Evolutionary conservation across 2,888 invertebrate genomes (phyloP), one percentile per base, ranked within the genome.

Genomic region (Allygus modestus): DNA sequence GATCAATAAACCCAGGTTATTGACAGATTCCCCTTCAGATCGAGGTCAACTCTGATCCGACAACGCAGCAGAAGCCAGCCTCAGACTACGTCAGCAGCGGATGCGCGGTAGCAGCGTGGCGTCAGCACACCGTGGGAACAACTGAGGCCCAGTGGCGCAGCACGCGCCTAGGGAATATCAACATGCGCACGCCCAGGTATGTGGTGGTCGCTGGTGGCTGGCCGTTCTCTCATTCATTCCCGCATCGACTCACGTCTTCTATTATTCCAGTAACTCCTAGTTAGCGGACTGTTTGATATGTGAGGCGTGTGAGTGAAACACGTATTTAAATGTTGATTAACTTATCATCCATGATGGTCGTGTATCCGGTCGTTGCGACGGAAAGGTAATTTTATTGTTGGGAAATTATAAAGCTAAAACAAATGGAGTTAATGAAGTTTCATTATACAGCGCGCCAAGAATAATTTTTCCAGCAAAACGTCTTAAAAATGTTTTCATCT

Each of bases 91-190:
- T 46, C 46, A 46, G 46, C 46, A 46, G 1, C 37, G 4, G 51
- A 11, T 5, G 15, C 11, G 46, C 46, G 46, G 15, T 17, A 46
- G 46, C n/a, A 12, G 15, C 2, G 54, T 11, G 7, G 54, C 54
- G 20, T 54, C 54, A 20, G 54, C 54, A 11, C 54, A 54, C 20
- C 54, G 54, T 54, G 54, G 54, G 54, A 54, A 23, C 54, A 9
- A 15, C 51, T 11, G 15, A 17, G 46, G 46, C 46, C 7, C 11
- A 17, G 46, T 11, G 2, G 54, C 54, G 54, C 54, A 54, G 23
- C 54, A 54, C 54, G 54, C 54, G 54, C 20, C 54, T 20, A 4
- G 23, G 54, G 54, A 54, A 54, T 54, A 54, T 54, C 54, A 54
- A 54, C 54, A 54, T 23, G 54, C 20, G 20, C 23, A 54, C 54